Conservation (phyloP, 1,140 invertebrate genomes). For the Odontomachus brunneus region DNA sequence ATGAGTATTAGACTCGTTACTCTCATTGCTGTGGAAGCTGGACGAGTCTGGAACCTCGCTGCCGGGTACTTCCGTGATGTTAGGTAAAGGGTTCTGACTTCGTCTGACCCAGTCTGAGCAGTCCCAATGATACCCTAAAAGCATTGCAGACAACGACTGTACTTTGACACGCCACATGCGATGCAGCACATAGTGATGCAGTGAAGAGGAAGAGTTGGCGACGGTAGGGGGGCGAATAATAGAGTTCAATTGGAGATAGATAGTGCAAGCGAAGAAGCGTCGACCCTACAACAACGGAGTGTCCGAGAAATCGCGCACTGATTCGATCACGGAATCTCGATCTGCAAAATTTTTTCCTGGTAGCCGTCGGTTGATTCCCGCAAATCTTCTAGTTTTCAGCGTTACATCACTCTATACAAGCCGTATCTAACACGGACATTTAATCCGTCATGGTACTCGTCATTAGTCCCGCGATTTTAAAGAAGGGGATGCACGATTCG, state of each 20-base stretch:
- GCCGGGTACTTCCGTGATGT: conserved; percentile 96
- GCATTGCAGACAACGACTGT: conserved; percentile 81
- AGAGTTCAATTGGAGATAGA: conserved; percentile 20
- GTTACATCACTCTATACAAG: too few relatives aligned
- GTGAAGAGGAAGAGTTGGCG: conserved; percentile 12
- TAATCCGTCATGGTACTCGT: too few relatives aligned
- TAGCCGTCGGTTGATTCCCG: too few relatives aligned
- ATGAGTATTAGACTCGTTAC: conserved; percentile 90
- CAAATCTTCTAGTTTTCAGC: too few relatives aligned
- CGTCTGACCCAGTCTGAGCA: conserved; percentile 96
- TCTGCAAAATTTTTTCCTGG: too few relatives aligned
- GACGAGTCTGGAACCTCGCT: conserved; percentile 96
- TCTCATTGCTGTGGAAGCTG: conserved; percentile 95
- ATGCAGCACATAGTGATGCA: conserved; percentile 50
- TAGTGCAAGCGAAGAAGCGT: conserved; percentile 41
- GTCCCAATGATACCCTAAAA: conserved; percentile 97
- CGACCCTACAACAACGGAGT: conserved; percentile 7
- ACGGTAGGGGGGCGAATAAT: background rate
- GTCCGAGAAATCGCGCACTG: conserved; percentile 15
- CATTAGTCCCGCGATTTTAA: background rate
- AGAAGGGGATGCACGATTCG: background rate
- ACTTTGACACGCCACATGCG: conserved; percentile 76
- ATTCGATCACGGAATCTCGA: too few relatives aligned
- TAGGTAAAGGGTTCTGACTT: conserved; percentile 93
- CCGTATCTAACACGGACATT: too few relatives aligned